phyloP scores from a whole-genome alignment of 2,797 vertebrate genomes.

The Pseudomugil tenellus region DNA sequence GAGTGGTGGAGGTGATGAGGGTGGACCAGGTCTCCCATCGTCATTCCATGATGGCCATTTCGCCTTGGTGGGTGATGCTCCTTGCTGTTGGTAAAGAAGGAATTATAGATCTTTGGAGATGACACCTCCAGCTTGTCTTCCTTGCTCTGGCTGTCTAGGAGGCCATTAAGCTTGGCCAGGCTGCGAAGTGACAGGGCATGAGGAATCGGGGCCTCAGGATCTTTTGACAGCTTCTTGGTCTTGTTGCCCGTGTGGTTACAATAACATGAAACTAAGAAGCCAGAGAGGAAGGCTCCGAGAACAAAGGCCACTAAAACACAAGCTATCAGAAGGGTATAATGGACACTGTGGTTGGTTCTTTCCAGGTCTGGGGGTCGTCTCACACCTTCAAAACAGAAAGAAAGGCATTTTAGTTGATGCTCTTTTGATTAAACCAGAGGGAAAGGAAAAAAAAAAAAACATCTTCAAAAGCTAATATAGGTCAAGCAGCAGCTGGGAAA shows the following conservation, averaged over 20 bases:
- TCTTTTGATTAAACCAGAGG: slow-evolving; percentile 21
- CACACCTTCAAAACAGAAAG: slow-evolving; percentile 78
- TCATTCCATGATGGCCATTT: slow-evolving; percentile 75
- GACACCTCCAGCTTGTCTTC: slow-evolving; percentile 84
- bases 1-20: slow-evolving; percentile 82
- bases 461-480: slow-evolving; percentile 56
- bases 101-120: slow-evolving; percentile 87
- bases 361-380: slow-evolving; percentile 83
- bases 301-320: slow-evolving; percentile 90
- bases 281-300: slow-evolving; percentile 90
- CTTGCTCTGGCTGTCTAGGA: slow-evolving; percentile 84
- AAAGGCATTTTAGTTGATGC: slow-evolving; percentile 30
- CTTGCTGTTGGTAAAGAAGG: slow-evolving; percentile 83
- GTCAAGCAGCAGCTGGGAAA: slow-evolving; percentile 66
- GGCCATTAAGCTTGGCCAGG: slow-evolving; percentile 89
- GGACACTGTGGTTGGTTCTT: slow-evolving; percentile 86
- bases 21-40: slow-evolving; percentile 82
- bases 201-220: slow-evolving; percentile 86
- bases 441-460: slow-evolving; percentile 15
- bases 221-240: slow-evolving; percentile 84
- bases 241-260: slow-evolving; percentile 87
- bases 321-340: slow-evolving; percentile 91
- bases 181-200: slow-evolving; percentile 90
- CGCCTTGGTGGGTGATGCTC: slow-evolving; percentile 75
- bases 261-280: slow-evolving; percentile 91